These are phyloP conservation scores for Desoria tigrina DNA, from an alignment of 2,888 invertebrate species.

Conservation along the genomic window DNA sequence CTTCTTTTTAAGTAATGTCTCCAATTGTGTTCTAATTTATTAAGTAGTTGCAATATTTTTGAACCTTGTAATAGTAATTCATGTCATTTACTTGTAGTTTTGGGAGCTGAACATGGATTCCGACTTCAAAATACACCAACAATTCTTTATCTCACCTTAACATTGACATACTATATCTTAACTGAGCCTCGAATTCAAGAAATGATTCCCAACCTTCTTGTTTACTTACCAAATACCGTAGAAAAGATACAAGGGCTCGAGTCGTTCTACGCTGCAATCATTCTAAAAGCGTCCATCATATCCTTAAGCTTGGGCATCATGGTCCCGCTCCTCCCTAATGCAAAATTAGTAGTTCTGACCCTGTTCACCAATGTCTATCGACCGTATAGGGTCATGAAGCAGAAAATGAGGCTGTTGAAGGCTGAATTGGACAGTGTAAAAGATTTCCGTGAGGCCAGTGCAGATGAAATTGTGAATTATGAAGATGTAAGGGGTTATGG, in stretches of 20 bases:
- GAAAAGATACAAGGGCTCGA: constrained; percentile 62
- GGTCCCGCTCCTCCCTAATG: constrained; percentile 63
- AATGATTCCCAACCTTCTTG: constrained; percentile 40
- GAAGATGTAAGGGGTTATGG: constrained; percentile 8
- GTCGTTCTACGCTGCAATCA: constrained; percentile 69
- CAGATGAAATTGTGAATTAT: constrained; percentile 9
- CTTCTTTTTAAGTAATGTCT: constrained; percentile 63
- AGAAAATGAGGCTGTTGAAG: constrained; percentile 63
- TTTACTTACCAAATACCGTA: constrained; percentile 36
- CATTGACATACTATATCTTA: constrained; percentile 70
- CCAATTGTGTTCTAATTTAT: not conserved
- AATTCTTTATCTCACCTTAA: constrained; percentile 66
- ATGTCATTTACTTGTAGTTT: no score
- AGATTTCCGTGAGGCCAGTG: constrained; percentile 58
- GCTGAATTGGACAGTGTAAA: constrained; percentile 65
- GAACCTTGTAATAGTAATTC: no score
- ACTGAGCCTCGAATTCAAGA: constrained; percentile 59
- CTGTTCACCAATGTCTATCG: constrained; percentile 69
- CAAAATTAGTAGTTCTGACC: constrained; percentile 63
- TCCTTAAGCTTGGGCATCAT: constrained; percentile 63
- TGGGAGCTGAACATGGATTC: constrained; percentile 73
- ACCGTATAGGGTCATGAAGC: constrained; percentile 65
- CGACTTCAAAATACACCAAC: constrained; percentile 64
- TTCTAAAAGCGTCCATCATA: constrained; percentile 66
- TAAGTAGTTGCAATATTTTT: no score